phyloP scores from a whole-genome alignment of 2,113 vertebrate species.

The Ochotona curzoniae region DNA sequence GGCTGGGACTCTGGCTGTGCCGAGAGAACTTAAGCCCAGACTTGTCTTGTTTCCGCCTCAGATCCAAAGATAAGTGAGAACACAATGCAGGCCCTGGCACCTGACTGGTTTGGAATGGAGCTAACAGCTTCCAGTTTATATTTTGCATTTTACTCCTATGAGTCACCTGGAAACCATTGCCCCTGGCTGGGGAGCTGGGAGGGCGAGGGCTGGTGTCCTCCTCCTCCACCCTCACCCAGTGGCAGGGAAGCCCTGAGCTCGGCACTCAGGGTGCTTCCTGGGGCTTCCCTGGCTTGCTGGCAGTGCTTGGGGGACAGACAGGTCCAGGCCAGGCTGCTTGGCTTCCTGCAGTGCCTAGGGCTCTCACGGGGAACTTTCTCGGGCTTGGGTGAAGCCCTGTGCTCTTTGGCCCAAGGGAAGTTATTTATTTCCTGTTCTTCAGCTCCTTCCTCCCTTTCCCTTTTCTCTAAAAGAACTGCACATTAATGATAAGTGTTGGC shows the following conservation, averaged over 20 bases:
- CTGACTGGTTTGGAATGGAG: conserved; percentile 55
- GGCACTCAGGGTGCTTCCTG: neutral
- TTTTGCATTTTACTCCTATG: conserved; percentile 79
- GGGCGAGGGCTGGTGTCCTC: neutral
- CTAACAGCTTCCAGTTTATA: neutral
- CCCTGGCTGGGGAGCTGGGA: conserved; percentile 24
- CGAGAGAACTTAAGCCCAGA: neutral
- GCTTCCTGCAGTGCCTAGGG: neutral
- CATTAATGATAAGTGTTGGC: conserved; percentile 8
- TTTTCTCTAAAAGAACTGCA: neutral
- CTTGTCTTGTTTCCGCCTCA: conserved; percentile 47
- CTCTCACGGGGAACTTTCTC: neutral
- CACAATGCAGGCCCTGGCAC: conserved; percentile 28
- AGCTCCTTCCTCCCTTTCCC: neutral
- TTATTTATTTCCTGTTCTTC: too few species aligned
- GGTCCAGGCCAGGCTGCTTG: neutral
- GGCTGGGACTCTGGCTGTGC: neutral
- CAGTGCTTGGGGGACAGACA: conserved; percentile 48
- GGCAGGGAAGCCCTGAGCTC: conserved; percentile 46
- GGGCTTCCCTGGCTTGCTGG: neutral
- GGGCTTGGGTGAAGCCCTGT: neutral
- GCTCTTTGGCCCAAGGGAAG: neutral
- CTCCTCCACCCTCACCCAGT: neutral
- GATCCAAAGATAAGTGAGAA: conserved; percentile 68
- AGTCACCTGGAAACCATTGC: conserved; percentile 84